These are phyloP conservation scores for Platanista minor DNA, from an alignment of 2,113 vertebrate species.

Conservation along the genomic window DNA sequence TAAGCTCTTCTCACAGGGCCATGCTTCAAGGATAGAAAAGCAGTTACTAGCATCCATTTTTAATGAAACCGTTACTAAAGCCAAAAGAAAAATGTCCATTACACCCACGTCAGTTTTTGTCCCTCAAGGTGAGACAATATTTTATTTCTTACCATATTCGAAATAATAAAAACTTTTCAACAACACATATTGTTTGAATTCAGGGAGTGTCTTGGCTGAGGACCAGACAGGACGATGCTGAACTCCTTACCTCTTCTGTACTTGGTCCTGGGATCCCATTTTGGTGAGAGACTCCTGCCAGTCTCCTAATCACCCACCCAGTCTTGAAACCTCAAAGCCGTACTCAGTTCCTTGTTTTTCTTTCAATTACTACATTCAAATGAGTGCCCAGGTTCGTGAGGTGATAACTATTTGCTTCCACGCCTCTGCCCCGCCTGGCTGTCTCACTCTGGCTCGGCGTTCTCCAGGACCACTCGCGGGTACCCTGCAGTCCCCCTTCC, in stretches of 20 bases:
- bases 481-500: no score
- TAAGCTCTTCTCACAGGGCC: background rate
- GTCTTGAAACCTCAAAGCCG: background rate
- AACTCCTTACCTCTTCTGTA: background rate
- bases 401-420: no score
- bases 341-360: fast-evolving
- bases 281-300: background rate
- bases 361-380: background rate
- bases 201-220: background rate
- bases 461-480: fast-evolving
- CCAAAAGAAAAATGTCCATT: background rate
- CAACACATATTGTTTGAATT: background rate
- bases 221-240: fast-evolving
- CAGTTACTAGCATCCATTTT: background rate
- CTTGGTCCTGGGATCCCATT: background rate
- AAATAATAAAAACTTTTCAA: background rate
- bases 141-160: background rate
- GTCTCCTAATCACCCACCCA: background rate
- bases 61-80: conserved; percentile 49
- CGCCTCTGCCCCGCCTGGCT: no score
- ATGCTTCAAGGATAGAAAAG: background rate
- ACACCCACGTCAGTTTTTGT: background rate
- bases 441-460: fast-evolving
- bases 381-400: background rate
- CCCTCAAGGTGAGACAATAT: background rate